Percentiles rank a stretch among this genome's conserved stretches.
phyloP scores from a whole-genome alignment of 35 echinoderm and acorn worm genomes.

The Heliocidaris erythrogramma region DNA sequence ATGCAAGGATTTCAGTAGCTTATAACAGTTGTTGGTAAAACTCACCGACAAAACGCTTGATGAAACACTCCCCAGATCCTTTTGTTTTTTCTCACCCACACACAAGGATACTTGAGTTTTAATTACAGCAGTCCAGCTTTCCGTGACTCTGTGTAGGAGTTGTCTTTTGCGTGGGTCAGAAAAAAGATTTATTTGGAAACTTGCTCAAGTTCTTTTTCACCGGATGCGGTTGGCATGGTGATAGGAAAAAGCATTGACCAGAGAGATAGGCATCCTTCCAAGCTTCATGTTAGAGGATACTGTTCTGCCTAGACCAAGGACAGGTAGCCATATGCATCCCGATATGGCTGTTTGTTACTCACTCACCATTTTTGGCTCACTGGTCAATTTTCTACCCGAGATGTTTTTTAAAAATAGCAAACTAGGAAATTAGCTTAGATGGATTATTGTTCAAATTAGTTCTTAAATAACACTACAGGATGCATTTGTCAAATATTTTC shows the following conservation, averaged over 20 bases:
- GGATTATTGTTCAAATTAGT: neutral
- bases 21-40: no score
- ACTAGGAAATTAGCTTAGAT: neutral
- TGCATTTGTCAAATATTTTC: neutral
- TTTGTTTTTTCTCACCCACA: neutral
- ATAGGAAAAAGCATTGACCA: neutral
- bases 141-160: neutral
- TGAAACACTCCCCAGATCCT: neutral
- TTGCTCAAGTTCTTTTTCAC: neutral
- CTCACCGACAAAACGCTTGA: no score
- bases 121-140: neutral
- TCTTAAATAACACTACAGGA: neutral
- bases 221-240: neutral
- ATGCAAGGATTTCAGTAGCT: no score
- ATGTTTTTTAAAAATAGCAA: neutral
- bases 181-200: neutral
- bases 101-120: neutral
- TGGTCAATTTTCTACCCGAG: neutral
- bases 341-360: neutral
- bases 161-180: neutral
- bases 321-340: neutral
- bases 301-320: neutral
- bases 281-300: neutral
- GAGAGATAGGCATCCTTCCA: neutral
- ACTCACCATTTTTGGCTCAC: neutral